Conservation (phyloP, 1,140 invertebrate genomes). For the Spodoptera litura region DNA sequence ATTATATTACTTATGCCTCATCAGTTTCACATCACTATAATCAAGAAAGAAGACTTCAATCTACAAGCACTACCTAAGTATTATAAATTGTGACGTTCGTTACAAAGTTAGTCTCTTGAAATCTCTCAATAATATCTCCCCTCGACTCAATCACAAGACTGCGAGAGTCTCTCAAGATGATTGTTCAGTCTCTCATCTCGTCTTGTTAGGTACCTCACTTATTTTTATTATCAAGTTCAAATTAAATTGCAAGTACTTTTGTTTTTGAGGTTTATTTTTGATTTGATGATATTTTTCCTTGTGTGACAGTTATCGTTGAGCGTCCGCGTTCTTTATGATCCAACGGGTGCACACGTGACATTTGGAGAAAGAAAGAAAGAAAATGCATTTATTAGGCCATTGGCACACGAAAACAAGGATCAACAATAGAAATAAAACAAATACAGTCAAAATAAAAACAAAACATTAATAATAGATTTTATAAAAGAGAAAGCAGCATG, state of each 20-base stretch:
- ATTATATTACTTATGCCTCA: no score
- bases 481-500: no score
- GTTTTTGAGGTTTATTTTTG: not conserved
- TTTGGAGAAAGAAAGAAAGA: no score
- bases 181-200: conserved; percentile 53
- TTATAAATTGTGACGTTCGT: not conserved
- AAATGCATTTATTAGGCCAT: no score
- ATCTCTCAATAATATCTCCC: conserved; percentile 46
- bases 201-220: conserved; percentile 53
- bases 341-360: no score
- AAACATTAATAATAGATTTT: no score
- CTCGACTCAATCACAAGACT: conserved; percentile 56
- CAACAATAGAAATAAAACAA: no score
- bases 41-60: not conserved
- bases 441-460: no score
- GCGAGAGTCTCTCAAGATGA: conserved; percentile 48
- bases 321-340: no score
- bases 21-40: no score
- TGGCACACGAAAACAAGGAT: no score
- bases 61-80: not conserved
- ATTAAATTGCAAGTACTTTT: conserved; percentile 51
- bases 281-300: not conserved
- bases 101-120: conserved; percentile 37
- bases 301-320: not conserved
- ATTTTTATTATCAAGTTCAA: conserved; percentile 58